These are phyloP conservation scores for Eupithecia dodoneata DNA, from an alignment of 2,888 invertebrate species.

Conservation along the genomic window DNA sequence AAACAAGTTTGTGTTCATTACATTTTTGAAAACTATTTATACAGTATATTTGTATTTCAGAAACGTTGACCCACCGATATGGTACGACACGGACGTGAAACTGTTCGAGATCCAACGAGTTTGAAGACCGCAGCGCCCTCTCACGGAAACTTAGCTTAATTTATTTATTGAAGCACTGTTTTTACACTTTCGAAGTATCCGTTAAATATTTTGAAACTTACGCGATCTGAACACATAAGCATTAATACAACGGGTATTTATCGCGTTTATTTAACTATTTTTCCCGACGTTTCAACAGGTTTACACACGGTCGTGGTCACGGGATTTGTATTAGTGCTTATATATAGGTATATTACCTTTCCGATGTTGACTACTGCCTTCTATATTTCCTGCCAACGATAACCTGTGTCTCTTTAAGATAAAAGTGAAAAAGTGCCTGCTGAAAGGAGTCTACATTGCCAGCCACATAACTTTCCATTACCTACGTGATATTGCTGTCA, in stretches of 20 bases:
- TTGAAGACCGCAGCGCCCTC: conserved; percentile 71
- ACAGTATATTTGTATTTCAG: conserved; percentile 70
- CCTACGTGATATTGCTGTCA: background rate
- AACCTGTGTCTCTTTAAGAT: background rate
- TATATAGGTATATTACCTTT: background rate
- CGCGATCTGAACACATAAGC: no score
- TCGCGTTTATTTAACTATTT: no score
- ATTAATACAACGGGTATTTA: no score
- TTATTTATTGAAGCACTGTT: conserved; percentile 22
- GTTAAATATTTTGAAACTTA: no score
- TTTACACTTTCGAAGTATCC: background rate
- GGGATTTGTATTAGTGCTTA: no score
- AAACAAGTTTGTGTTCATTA: no score
- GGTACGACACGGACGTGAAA: conserved; percentile 99
- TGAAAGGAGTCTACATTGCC: no score
- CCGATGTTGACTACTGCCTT: background rate
- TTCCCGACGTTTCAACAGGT: no score
- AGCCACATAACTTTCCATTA: background rate
- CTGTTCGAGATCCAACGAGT: conserved; percentile 99
- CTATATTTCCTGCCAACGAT: no score
- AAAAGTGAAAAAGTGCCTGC: background rate
- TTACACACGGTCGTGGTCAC: no score
- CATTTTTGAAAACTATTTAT: background rate
- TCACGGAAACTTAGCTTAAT: conserved; percentile 25
- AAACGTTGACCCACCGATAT: conserved; percentile 99